Evolutionary conservation across 2,113 vertebrate species (phyloP).

Genomic region (Oryzias woworae): DNA sequence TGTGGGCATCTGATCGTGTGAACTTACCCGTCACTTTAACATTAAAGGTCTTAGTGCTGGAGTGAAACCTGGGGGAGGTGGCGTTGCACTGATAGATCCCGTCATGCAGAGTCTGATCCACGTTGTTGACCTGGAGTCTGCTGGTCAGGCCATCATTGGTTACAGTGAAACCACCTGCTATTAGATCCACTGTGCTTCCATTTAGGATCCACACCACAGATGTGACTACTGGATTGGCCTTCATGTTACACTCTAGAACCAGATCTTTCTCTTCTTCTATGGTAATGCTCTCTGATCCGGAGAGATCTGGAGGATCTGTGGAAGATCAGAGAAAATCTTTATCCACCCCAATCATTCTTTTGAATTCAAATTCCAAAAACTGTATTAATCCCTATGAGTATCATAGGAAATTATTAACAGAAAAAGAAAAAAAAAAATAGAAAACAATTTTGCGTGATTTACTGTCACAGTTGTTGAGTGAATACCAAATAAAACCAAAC

Average conservation of each 20-base stretch:
- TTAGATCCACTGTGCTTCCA: constrained; percentile 56
- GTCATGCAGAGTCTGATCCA: constrained; percentile 47
- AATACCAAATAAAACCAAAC: not conserved
- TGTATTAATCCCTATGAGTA: too few species aligned
- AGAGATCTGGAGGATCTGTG: constrained; percentile 64
- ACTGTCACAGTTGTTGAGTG: not conserved
- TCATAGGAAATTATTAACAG: too few species aligned
- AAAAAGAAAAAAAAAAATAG: too few species aligned
- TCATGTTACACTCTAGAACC: constrained; percentile 60
- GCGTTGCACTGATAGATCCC: constrained; percentile 64
- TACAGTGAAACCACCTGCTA: constrained; percentile 31
- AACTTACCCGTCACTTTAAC: constrained; percentile 70
- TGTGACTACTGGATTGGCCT: constrained; percentile 67
- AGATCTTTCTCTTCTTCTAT: constrained; percentile 52
- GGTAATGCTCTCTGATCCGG: constrained; percentile 43
- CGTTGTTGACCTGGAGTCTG: constrained; percentile 25
- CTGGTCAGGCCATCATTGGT: constrained; percentile 53
- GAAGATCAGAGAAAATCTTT: constrained; percentile 1
- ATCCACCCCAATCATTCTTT: not conserved
- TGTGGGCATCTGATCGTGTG: not conserved
- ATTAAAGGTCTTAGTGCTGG: constrained; percentile 40
- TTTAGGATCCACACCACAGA: constrained; percentile 65
- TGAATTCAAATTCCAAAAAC: too few species aligned
- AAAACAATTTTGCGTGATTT: not conserved
- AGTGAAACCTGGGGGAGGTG: constrained; percentile 26